Conservation (phyloP, 2,888 invertebrate genomes). For the Aelia acuminata region DNA sequence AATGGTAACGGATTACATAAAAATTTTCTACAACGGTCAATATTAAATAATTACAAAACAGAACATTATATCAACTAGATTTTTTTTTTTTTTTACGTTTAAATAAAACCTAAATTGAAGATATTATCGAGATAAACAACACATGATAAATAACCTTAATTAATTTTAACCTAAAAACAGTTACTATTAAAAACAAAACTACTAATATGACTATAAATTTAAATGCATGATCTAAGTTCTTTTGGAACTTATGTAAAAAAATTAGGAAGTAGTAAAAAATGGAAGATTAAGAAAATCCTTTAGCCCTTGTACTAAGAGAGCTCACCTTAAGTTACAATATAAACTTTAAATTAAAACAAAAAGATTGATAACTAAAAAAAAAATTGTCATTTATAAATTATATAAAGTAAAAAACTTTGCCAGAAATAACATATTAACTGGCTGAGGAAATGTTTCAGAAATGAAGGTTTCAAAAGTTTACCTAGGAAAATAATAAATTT, state of each 20-base stretch:
- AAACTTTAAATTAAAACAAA: neutral
- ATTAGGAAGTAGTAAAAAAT: neutral
- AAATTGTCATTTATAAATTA: neutral
- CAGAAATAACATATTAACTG: neutral
- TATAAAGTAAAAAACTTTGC: neutral
- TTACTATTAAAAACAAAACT: too few species aligned
- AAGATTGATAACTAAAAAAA: neutral
- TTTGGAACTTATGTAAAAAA: neutral
- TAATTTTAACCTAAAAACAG: neutral
- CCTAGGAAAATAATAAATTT: neutral
- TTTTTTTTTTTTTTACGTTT: neutral
- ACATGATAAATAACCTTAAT: neutral
- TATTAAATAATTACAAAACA: neutral
- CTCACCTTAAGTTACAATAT: neutral
- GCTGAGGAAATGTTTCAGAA: neutral
- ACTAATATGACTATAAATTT: neutral
- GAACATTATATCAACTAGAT: neutral
- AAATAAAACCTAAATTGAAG: neutral
- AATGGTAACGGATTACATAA: neutral
- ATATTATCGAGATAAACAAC: neutral
- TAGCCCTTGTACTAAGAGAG: neutral
- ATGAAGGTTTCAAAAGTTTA: slow-evolving; percentile 24
- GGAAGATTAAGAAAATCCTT: slow-evolving; percentile 4
- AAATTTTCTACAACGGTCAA: neutral
- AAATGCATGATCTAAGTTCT: neutral